Evolutionary conservation across 2,888 invertebrate species (phyloP), one percentile per base, ranked within the genome.

Genomic region (Candidula unifasciata): DNA sequence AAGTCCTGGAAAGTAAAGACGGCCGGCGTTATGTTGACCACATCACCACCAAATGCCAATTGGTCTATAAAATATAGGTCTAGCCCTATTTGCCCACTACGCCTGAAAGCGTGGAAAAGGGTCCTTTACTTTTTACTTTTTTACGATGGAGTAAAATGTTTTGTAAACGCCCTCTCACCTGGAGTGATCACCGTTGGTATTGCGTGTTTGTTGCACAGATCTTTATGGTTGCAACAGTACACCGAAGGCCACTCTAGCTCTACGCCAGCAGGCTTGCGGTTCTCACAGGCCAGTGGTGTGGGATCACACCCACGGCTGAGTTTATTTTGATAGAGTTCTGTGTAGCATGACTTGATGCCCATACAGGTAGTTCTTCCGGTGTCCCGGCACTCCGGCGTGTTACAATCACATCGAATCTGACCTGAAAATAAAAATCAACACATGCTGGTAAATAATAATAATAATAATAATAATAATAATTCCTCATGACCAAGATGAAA

Each of bases 251-350:
- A 94, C 21, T 89, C 88, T 27, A 89, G 89, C n/a, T 89, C 87
- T 6, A 89, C 85, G 60, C 90, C 89, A 13, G 90, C 86, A 0
- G 94, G 94, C 13, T 91, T 90, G 69, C 93, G 90, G 89, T 94
- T 94, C 87, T 94, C 94, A 87, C 94, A 94, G 6, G 94, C 89
- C 74, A 94, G 87, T 0, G 94, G 93, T 13, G 93, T 93, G 54
- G 90, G 90, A 71, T 90, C 87, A 84, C 94, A 94, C 5, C 94
- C 94, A 33, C 92, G 87, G 27, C 92, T 90, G 54, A 93, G 87
- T 27, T 83, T 89, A 44, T 86, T 85, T 27, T 93, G 91, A 86
- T 92, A 89, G 83, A 91, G 93, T 89, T 94, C 93, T 10, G 93
- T 93, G 90, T 94, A 94, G 87, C 94, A 94, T 85, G 92, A 91